Percentiles rank a stretch among this genome's conserved stretches.
Conservation (phyloP, 2,888 invertebrate genomes). For the Yponomeuta malinellus region DNA sequence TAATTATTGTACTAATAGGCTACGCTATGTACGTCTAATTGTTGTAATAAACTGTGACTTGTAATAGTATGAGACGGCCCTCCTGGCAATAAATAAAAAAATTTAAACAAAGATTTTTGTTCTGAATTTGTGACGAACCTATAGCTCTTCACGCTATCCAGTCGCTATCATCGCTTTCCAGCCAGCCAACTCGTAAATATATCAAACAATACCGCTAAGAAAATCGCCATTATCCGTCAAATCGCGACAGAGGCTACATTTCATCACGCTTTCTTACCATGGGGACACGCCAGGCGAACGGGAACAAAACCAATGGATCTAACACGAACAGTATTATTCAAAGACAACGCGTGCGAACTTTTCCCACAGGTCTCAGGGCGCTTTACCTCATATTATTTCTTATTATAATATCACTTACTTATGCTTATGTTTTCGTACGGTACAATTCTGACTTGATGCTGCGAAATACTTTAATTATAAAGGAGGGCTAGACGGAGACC, state of each 20-base stretch:
- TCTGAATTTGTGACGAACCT: no score
- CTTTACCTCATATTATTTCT: not conserved
- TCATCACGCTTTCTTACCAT: not conserved
- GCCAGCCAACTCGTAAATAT: not conserved
- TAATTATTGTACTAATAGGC: no score
- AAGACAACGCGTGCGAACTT: not conserved
- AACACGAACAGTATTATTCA: slow-evolving; percentile 1
- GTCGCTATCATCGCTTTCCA: no score
- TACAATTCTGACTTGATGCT: not conserved
- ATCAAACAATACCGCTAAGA: not conserved
- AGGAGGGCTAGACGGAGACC: no score
- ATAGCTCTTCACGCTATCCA: no score
- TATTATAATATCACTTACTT: not conserved
- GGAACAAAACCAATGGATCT: not conserved
- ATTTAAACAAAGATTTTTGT: no score
- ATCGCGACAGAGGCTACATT: not conserved
- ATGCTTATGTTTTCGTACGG: not conserved
- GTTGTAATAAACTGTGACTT: no score
- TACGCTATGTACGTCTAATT: no score
- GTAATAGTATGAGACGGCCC: no score
- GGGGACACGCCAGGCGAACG: not conserved
- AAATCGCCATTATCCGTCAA: not conserved
- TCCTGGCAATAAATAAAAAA: no score
- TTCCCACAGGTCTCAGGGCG: not conserved
- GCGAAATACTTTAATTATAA: not conserved